These are phyloP conservation scores for Tholera decimalis DNA, from an alignment of 2,888 invertebrate genomes.

Conservation along the genomic window DNA sequence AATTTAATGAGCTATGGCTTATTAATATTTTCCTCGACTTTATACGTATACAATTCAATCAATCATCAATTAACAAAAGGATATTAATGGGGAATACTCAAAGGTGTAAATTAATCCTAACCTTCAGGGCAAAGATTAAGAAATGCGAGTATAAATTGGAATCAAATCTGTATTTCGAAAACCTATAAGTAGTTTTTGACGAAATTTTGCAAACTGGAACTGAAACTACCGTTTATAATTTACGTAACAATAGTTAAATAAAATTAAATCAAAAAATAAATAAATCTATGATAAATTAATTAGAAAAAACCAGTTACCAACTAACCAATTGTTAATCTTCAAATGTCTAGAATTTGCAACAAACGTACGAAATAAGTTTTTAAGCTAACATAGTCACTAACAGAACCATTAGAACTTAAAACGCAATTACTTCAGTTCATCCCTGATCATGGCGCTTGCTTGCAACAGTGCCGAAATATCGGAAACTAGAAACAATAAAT, in stretches of 20 bases:
- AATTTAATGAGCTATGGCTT: neutral
- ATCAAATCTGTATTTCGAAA: constrained; percentile 11
- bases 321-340: neutral
- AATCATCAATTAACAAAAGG: constrained; percentile 37
- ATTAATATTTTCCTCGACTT: too few species aligned
- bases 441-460: too few species aligned
- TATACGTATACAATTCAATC: too few species aligned
- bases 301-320: neutral
- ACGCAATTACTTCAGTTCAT: too few species aligned
- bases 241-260: too few species aligned
- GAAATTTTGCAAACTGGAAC: constrained; percentile 3
- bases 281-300: constrained; percentile 12
- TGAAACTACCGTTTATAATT: neutral
- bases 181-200: constrained; percentile 2
- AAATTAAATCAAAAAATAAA: too few species aligned
- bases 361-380: too few species aligned
- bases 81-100: constrained; percentile 27
- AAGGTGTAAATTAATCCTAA: constrained; percentile 23
- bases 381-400: too few species aligned
- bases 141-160: neutral
- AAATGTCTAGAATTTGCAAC: neutral
- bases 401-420: too few species aligned
- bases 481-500: too few species aligned
- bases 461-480: too few species aligned
- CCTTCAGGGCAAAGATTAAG: neutral